Percentiles rank a stretch among this genome's conserved stretches.
Evolutionary conservation across 2,888 invertebrate species (phyloP).

Genomic region (Spilarctia lutea): DNA sequence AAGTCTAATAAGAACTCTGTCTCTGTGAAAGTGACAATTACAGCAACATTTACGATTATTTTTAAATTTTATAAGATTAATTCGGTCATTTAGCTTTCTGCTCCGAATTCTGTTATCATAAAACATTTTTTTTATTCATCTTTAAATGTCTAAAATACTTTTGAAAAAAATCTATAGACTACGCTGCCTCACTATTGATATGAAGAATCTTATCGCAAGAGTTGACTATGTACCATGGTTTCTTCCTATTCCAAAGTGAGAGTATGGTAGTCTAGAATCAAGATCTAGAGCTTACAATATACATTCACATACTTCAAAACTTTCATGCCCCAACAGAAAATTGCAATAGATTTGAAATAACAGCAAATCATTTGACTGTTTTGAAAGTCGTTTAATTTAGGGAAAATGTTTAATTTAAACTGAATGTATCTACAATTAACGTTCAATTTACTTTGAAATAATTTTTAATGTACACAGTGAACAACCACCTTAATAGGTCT

Average conservation of each 20-base stretch:
- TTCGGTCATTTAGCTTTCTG: background rate
- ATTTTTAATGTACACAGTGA: background rate
- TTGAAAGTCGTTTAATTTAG: background rate
- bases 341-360: background rate
- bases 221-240: background rate
- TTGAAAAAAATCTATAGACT: background rate
- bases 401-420: background rate
- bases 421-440: background rate
- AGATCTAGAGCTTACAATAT: no score
- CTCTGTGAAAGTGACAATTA: background rate
- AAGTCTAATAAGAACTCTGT: background rate
- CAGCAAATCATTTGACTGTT: background rate
- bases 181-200: background rate
- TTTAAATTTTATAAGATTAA: background rate
- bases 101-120: background rate
- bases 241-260: no score
- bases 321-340: background rate
- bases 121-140: background rate
- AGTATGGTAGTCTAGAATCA: background rate
- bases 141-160: background rate
- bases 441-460: slow-evolving; percentile 4
- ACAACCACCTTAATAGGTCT: slow-evolving; percentile 16
- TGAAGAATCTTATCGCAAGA: background rate
- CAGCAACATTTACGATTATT: background rate
- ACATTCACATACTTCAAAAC: background rate